Base-by-base conservation (phyloP, 2,113 vertebrate species). In the Ciconia boyciana region DNA sequence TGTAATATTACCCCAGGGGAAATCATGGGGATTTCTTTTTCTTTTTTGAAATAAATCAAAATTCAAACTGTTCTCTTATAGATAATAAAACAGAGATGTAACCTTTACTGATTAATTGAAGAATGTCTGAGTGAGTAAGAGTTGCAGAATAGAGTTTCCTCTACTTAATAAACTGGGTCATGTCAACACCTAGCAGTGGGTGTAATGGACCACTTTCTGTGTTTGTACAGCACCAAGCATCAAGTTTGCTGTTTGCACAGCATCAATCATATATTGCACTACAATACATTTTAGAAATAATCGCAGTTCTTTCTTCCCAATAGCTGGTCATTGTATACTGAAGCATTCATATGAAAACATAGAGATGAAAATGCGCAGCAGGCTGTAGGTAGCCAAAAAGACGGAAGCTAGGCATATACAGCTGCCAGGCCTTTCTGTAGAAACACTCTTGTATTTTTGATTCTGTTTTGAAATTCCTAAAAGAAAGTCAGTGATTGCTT, bases 171-270 rank as follows among this genome's bases (percentile, higher is more conserved):
- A 87, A 44, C 21, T 34, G 71, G 7, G 17, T 43, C 52, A 22
- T 34, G 15, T 43, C 43, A 29, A 5, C 61, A 55, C 3, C 24
- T n/a, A 69, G 16, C 5, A 36, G 9, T 0, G 1, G 6, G 4
- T 82, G 11, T 52, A 71, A 66, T 16, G 32, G n/a, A 51, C 4
- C 6, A 16, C 4, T 6, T 55, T 89, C 24, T 61, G 18, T 29
- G 14, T 72, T 87, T 84, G 49, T 24, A 29, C 14, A 75, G 20
- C 29, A 82, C 18, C 55, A 78, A 54, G 32, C 19, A 77, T 11
- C 22, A 69, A 15, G 32, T 43, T 39, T 48, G 21, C 31, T n/a
- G 9, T 70, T 90, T 64, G 29, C 25, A 16, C 15, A 72, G 4
- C n/a, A 87, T 25, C 24, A 46, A 25, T n/a, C 29, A 29, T 32